A percentile compares a stretch with the other conserved stretches of the same genome.
Conservation (phyloP, 2,797 vertebrate species). For the Sternarchorhynchus goeldii region DNA sequence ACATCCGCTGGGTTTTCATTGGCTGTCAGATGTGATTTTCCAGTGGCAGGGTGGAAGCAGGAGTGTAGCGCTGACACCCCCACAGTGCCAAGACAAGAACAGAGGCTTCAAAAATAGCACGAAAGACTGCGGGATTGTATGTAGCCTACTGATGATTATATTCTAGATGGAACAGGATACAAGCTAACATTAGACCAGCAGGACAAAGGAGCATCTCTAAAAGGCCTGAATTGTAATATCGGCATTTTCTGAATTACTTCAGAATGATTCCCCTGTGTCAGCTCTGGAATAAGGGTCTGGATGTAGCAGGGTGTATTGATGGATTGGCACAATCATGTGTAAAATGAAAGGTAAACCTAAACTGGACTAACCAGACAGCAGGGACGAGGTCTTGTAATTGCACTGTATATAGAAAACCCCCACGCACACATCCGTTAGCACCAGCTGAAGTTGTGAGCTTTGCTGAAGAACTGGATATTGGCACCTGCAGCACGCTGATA, state of each 20-base stretch:
- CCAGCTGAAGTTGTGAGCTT: constrained; percentile 9
- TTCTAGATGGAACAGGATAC: constrained; percentile 38
- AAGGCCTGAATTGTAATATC: not conserved
- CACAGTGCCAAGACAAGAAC: constrained; percentile 74
- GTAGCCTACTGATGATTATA: constrained; percentile 33
- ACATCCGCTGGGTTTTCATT: constrained; percentile 80
- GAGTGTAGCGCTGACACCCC: constrained; percentile 64
- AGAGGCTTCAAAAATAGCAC: constrained; percentile 72
- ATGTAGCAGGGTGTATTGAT: constrained; percentile 8
- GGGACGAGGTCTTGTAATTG: constrained; percentile 26
- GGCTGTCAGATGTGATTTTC: constrained; percentile 84
- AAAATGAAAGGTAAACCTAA: constrained; percentile 21
- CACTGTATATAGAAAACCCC: constrained; percentile 2
- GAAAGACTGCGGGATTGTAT: constrained; percentile 57
- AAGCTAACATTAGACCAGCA: constrained; percentile 10
- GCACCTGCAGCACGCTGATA: constrained; percentile 43
- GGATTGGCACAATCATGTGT: not conserved
- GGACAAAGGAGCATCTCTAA: constrained; percentile 14
- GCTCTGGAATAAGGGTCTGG: not conserved
- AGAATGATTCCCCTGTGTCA: not conserved
- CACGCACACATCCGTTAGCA: not conserved
- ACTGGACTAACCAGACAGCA: not conserved
- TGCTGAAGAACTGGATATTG: constrained; percentile 35
- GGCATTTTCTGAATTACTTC: constrained; percentile 6
- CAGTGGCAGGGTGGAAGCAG: constrained; percentile 70